A percentile compares a stretch with the other conserved stretches of the same genome.
phyloP scores from a whole-genome alignment of 1,140 invertebrate species.

The Nixonia krombeini region DNA sequence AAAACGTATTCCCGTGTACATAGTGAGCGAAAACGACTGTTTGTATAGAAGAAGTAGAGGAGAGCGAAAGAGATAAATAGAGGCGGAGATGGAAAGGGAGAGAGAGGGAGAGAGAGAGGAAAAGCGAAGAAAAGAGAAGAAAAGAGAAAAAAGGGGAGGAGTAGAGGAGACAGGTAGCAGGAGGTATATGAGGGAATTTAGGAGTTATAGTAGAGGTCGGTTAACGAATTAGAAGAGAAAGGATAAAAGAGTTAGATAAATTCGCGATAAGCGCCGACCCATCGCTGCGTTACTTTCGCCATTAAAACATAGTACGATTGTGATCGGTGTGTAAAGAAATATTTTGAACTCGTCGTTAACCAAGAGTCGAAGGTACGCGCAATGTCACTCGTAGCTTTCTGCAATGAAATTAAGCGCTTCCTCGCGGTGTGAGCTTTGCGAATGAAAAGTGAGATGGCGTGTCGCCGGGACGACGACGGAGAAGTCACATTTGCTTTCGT shows the following conservation, averaged over 20 bases:
- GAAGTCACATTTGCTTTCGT: conserved; percentile 51
- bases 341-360: conserved; percentile 49
- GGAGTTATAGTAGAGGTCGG: too few species aligned
- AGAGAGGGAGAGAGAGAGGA: too few species aligned
- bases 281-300: conserved; percentile 48
- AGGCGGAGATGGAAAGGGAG: conserved; percentile 2
- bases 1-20: conserved; percentile 40
- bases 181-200: too few species aligned
- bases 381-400: conserved; percentile 49
- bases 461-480: conserved; percentile 24
- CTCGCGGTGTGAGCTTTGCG: conserved; percentile 47
- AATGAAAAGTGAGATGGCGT: conserved; percentile 12
- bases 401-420: conserved; percentile 46
- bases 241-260: conserved; percentile 25
- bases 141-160: too few species aligned
- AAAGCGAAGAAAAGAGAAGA: too few species aligned
- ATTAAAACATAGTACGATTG: conserved; percentile 48
- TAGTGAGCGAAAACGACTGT: conserved; percentile 44
- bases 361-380: conserved; percentile 51
- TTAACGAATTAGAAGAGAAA: too few species aligned
- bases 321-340: conserved; percentile 50
- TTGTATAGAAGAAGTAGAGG: too few species aligned
- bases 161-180: too few species aligned
- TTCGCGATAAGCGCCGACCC: conserved; percentile 33
- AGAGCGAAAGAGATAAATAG: too few species aligned